These are phyloP conservation scores for Paraplagusia blochii DNA, from an alignment of 2,113 vertebrate species.

Conservation along the genomic window DNA sequence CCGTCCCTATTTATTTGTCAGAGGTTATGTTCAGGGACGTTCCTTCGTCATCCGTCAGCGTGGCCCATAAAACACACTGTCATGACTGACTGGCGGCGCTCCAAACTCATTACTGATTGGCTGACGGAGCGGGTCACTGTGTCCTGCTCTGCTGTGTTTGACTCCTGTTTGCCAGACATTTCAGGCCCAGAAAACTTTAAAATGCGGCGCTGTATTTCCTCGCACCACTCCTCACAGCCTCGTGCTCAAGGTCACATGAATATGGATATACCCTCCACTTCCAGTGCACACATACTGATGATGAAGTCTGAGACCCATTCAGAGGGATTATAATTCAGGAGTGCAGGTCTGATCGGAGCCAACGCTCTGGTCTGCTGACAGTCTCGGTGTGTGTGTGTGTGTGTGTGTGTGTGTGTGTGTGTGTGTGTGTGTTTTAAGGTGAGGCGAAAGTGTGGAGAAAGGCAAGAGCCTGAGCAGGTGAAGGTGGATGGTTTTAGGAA, in stretches of 20 bases:
- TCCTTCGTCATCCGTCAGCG: constrained; percentile 69
- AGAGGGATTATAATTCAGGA: constrained; percentile 71
- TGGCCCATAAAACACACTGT: constrained; percentile 77
- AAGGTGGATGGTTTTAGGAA: constrained; percentile 14
- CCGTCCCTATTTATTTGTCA: constrained; percentile 75
- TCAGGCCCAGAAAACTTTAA: constrained; percentile 68
- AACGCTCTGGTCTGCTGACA: constrained; percentile 51
- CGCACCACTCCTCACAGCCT: constrained; percentile 54
- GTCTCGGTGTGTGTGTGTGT: constrained; percentile 43
- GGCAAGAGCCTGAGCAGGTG: constrained; percentile 7
- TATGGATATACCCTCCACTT: constrained; percentile 78
- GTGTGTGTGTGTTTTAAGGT: constrained; percentile 46
- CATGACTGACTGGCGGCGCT: constrained; percentile 92
- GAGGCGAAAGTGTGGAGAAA: background rate
- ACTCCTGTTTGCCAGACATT: constrained; percentile 71
- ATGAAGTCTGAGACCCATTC: constrained; percentile 72
- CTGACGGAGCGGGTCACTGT: constrained; percentile 84
- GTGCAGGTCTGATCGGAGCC: constrained; percentile 60
- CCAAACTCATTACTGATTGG: constrained; percentile 92
- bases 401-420: constrained; percentile 43
- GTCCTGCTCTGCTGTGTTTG: constrained; percentile 69
- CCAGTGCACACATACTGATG: constrained; percentile 66
- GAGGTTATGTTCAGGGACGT: constrained; percentile 74
- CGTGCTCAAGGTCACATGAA: constrained; percentile 92
- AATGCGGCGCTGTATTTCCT: constrained; percentile 62